phyloP scores from a whole-genome alignment of 1,140 invertebrate genomes.

The Macrosteles quadrilineatus region DNA sequence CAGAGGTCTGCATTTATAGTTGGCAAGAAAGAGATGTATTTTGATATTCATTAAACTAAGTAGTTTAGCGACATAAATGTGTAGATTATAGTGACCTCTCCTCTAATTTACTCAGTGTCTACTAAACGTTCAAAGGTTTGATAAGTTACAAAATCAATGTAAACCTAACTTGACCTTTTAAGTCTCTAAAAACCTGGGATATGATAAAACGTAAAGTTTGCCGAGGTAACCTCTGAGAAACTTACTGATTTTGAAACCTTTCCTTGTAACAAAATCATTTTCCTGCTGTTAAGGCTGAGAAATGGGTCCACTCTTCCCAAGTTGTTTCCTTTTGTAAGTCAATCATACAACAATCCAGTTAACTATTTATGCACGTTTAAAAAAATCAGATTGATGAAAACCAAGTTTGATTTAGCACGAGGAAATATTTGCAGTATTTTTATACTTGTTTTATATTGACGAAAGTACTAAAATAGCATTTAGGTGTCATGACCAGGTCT shows the following conservation, averaged over 20 bases:
- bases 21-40: neutral
- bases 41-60: neutral
- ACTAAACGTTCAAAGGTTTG: neutral
- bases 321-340: neutral
- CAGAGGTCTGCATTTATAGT: neutral
- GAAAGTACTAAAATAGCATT: neutral
- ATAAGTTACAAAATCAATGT: neutral
- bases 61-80: neutral
- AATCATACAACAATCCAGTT: neutral
- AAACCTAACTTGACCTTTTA: neutral
- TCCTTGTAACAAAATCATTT: slow-evolving; percentile 4
- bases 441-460: slow-evolving; percentile 8
- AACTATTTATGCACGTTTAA: neutral
- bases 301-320: slow-evolving; percentile 1
- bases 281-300: slow-evolving; percentile 8
- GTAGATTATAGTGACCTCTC: neutral
- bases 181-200: too few species aligned
- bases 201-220: too few species aligned
- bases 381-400: neutral
- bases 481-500: neutral
- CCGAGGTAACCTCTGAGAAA: too few species aligned
- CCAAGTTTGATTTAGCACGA: neutral
- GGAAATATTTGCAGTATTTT: slow-evolving; percentile 14
- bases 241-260: slow-evolving; percentile 8
- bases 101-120: neutral